phyloP scores from a whole-genome alignment of 2,797 vertebrate species.

The Tauraco hartlaubi region DNA sequence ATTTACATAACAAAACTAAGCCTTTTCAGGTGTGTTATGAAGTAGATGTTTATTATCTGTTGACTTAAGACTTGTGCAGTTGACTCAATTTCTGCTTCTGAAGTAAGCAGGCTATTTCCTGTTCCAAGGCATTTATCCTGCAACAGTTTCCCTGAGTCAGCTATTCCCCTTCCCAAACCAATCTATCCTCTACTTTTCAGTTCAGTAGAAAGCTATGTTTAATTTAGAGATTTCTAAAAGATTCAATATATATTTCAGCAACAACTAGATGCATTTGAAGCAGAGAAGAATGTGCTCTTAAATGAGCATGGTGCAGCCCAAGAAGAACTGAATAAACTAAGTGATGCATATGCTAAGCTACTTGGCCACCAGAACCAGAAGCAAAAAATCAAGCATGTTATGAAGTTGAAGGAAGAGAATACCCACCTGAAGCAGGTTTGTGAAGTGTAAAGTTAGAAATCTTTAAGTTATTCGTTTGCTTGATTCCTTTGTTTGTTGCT shows the following conservation, averaged over 20 bases:
- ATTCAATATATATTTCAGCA: constrained; percentile 78
- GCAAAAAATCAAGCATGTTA: constrained; percentile 98
- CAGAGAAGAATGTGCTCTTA: constrained; percentile 87
- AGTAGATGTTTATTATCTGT: neutral
- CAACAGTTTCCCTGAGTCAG: accelerated
- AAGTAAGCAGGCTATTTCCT: neutral
- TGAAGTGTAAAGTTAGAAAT: neutral
- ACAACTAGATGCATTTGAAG: constrained; percentile 92
- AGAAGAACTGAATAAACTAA: constrained; percentile 90
- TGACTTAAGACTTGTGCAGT: neutral
- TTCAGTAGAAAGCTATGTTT: neutral
- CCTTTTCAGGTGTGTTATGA: constrained; percentile 85
- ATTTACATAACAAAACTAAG: constrained; percentile 84
- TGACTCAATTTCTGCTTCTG: neutral
- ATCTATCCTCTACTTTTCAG: neutral
- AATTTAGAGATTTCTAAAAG: neutral
- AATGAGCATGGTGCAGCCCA: constrained; percentile 91
- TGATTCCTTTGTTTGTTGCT: neutral
- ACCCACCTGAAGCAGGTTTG: constrained; percentile 89
- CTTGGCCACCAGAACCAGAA: constrained; percentile 97
- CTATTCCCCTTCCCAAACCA: neutral
- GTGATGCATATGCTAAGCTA: constrained; percentile 91
- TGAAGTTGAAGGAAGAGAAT: constrained; percentile 95
- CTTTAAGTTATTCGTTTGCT: accelerated
- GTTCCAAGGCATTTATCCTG: neutral